Evolutionary conservation across 2,113 vertebrate genomes (phyloP), one percentile per base, ranked within the genome.

Genomic region (Athene noctua): DNA sequence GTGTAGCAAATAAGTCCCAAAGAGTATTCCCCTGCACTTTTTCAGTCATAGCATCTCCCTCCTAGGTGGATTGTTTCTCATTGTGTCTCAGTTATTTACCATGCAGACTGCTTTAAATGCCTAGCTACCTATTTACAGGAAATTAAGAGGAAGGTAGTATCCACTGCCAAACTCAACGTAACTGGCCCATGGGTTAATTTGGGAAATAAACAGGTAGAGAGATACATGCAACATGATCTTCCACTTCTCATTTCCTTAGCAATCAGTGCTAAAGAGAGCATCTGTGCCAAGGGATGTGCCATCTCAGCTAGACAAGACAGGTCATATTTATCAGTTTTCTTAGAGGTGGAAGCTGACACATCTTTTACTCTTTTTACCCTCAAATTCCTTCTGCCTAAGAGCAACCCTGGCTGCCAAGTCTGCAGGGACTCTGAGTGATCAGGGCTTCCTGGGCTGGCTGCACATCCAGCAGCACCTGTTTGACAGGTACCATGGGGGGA

Each of bases 401-500:
- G 12, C 34, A 73, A 34, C 5, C 6, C 30, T 78, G 46, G 7
- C 55, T 66, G 38, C 38, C 36, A 46, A 1, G 36, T 62, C 40
- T 77, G 34, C 30, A 10, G 49, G 46, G 30, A 27, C 13, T 46
- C n/a, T 25, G 26, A 51, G 32, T 5, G 15, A 36, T 23, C 59
- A 4, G 5, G 40, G 40, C 7, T 82, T 57, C 16, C 11, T 27
- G 66, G 22, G 26, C 25, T 42, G 54, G 19, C 63, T 29, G 29
- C 14, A 10, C 4, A 10, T 29, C 22, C 34, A 46, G 38, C 27
- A 34, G 8, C 0, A 0, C 11, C 62, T 29, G 25, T 34, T 79
- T 2, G 0, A 61, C 27, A 19, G 14, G 19, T 79, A 19, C 32
- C 22, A 20, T 7, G 26, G n/a, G 13, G 7, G 1, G 8, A 67